Base-by-base conservation (phyloP, 2,888 invertebrate species). In the Acrobasis suavella region DNA sequence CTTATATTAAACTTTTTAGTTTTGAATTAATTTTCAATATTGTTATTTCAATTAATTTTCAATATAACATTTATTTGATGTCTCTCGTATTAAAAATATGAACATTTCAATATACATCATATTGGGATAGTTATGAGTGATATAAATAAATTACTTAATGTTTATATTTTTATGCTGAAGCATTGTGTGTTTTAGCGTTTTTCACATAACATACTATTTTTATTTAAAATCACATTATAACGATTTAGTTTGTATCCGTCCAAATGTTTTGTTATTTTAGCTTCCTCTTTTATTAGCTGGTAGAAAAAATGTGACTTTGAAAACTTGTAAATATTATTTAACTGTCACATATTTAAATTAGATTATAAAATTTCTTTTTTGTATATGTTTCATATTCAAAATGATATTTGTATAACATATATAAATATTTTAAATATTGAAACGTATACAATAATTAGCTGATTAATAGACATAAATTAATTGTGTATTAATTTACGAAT, bases 401-500 rank as follows among this genome's bases (percentile, higher is more conserved):
- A 9, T 15, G 42, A 16, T 58, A 2, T 32, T 37, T 37, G 14
- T 38, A 9, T 32, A 32, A 12, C 10, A 16, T 16, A 56, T 39
- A 56, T 16, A 16, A 55, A 10, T 12, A 15, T 38, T 38, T 15
- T 56, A 15, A 22, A 32, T 16, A 10, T n/a, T 14, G 42, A 32
- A 49, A 50, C 58, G 37, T 59, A 15, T 10, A 58, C 8, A 1
- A 49, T 37, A 14, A 50, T 9, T 59, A 50, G 32, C 42, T 42
- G 39, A 39, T 56, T 50, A 14, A 10, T 50, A 59, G 58, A 32
- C 46, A 32, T 58, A 58, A 46, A 22, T 22, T 22, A 22, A 22
- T 22, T 46, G 32, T 58, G 50, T 46, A 7, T 56, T 60, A 50
- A 38, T 39, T 59, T 63, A 62, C n/a, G 46, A 60, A 60, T 63